Base-by-base conservation (phyloP, 1,140 invertebrate genomes). In the Ectropis grisescens region DNA sequence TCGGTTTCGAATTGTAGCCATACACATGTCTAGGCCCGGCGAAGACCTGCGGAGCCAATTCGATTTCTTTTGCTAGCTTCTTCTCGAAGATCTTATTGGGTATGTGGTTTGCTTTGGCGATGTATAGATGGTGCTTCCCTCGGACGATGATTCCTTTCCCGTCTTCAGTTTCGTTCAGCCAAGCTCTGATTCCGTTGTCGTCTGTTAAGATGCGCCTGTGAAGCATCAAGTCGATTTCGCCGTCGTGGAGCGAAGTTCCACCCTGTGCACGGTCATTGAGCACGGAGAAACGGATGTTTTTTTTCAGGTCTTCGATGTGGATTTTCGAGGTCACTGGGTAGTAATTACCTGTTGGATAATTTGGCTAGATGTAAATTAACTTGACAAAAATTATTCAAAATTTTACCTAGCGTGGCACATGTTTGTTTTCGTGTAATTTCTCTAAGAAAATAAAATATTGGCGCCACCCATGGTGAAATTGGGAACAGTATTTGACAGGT, bases 321-420 rank as follows among this genome's bases (percentile, higher is more conserved):
- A 98, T 95, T 47, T 90, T 88, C 9, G 90, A 90, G 24, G 94
- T 97, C 0, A 98, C 86, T 0, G 97, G 97, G 72, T 97, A 98
- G 68, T 97, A 97, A 71, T 98, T 98, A 8, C 71, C 75, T 78
- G 47, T n/a, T n/a, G n/a, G n/a, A n/a, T n/a, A n/a, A n/a, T n/a
- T n/a, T n/a, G n/a, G n/a, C n/a, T n/a, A n/a, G n/a, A n/a, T n/a
- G n/a, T n/a, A n/a, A n/a, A n/a, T n/a, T n/a, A n/a, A n/a, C n/a
- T n/a, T n/a, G n/a, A n/a, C n/a, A n/a, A n/a, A n/a, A n/a, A n/a
- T n/a, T n/a, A n/a, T n/a, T n/a, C n/a, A n/a, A n/a, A n/a, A n/a
- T n/a, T n/a, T n/a, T n/a, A n/a, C n/a, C n/a, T n/a, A n/a, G n/a
- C n/a, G n/a, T n/a, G n/a, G n/a, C n/a, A n/a, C n/a, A n/a, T n/a